Conservation (phyloP, 2,113 vertebrate species). For the Malurus elegans region DNA sequence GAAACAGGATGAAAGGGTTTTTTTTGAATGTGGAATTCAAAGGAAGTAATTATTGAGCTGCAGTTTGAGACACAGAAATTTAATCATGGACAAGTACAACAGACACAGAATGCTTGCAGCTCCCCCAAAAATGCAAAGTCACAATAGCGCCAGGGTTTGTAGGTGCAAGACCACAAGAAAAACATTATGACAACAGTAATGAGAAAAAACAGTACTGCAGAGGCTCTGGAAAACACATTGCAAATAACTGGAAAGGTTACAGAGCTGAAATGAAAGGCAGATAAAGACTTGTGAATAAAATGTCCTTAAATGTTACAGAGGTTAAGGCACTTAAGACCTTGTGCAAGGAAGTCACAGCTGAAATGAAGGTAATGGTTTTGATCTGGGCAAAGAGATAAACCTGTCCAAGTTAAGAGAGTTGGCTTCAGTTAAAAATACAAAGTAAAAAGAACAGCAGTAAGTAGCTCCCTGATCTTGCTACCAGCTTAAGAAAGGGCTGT, state of each 20-base stretch:
- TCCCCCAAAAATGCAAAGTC: background rate
- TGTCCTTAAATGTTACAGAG: background rate
- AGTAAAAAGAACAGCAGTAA: background rate
- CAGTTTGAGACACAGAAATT: background rate
- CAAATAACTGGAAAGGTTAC: background rate
- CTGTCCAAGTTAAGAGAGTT: background rate
- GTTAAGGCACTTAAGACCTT: background rate
- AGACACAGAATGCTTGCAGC: background rate
- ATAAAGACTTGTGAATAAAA: background rate
- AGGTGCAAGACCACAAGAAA: background rate
- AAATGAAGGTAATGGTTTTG: background rate
- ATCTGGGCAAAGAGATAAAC: background rate
- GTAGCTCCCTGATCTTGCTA: background rate
- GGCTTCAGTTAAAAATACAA: background rate
- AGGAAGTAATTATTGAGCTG: background rate
- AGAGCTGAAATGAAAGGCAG: background rate
- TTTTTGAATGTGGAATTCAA: background rate
- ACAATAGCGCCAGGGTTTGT: background rate
- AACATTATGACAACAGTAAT: background rate
- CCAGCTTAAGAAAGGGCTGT: background rate
- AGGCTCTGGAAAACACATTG: background rate
- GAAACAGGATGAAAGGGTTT: background rate
- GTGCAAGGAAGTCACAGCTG: background rate
- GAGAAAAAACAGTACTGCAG: background rate
- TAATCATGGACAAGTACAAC: background rate